Base-by-base conservation (phyloP, 1,140 invertebrate species). In the Reticulitermes speratus region DNA sequence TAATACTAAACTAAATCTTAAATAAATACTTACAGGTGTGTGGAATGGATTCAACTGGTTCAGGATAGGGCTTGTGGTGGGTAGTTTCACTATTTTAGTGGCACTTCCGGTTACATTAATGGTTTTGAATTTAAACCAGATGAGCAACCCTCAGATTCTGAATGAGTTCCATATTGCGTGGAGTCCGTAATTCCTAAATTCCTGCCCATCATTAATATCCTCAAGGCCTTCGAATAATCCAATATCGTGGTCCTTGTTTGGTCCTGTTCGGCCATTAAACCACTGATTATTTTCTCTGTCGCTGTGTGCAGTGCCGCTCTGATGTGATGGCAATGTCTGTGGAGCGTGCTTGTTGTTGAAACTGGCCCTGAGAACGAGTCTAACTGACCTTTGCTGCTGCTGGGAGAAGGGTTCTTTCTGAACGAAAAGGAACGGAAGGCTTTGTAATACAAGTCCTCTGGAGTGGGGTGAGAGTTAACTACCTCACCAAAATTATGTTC, bases 381-480 rank as follows among this genome's bases (percentile, higher is more conserved):
- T 6, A 3, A 25, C 9, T 84, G 23, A 1, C 83, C 44, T 32
- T 45, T 84, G 7, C 32, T 55, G 16, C 48, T 19, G 8, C 83
- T 38, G 8, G 5, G 44, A 32, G 83, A 55, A 7, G 48, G 84
- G 14, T 52, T 55, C 45, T 30, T 84, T 65, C 84, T 84, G 25
- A 52, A 84, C 14, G 84, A 84, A 45, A 84, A 84, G 6, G 84
- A 38, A 19, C 84, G 84, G 52, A 84, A 84, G 8, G 84, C 84
- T 65, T 84, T 52, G 14, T 84, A 84, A 65, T 84, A 84, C 19
- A 84, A 38, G 25, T 84, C 84, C 6, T 84, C 84, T 23, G 84
- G 19, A 52, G 3, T 84, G 25, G 84, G 32, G n/a, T 8, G 65
- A 11, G n/a, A 75, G 25, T 8, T 75, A 75, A 12, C 65, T 75